A percentile compares a stretch with the other conserved stretches of the same genome.
These are phyloP conservation scores for Brachionus angularis DNA, from an alignment of 1,140 invertebrate genomes.

Conservation along the genomic window DNA sequence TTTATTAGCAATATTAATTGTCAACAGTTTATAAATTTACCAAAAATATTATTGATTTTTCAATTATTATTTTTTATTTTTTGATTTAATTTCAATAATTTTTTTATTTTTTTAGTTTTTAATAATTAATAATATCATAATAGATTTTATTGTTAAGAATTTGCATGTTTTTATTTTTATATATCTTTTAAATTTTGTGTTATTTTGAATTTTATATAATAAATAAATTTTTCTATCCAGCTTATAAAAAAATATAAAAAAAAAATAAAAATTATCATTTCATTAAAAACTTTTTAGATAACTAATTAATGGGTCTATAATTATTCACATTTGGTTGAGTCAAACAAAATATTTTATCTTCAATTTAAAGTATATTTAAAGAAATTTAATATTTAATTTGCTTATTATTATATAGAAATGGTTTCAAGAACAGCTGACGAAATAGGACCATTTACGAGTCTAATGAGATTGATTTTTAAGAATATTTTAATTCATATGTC, in stretches of 20 bases:
- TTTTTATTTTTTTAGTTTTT: neutral
- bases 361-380: neutral
- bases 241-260: too few species aligned
- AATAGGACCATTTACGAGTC: constrained; percentile 25
- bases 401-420: neutral
- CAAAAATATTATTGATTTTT: neutral
- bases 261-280: too few species aligned
- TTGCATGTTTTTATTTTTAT: too few species aligned
- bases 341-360: neutral
- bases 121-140: neutral
- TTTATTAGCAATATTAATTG: too few species aligned
- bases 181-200: too few species aligned
- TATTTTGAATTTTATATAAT: too few species aligned
- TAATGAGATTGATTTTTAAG: constrained; percentile 32
- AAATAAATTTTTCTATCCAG: too few species aligned
- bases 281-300: too few species aligned
- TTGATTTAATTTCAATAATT: neutral
- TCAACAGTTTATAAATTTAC: too few species aligned
- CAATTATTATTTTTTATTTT: neutral
- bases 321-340: neutral
- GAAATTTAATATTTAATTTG: neutral
- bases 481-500: constrained; percentile 31
- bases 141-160: too few species aligned
- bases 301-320: too few species aligned
- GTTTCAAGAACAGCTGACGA: constrained; percentile 27